These are phyloP conservation scores for Perca fluviatilis DNA, from an alignment of 2,113 vertebrate genomes.

Conservation along the genomic window DNA sequence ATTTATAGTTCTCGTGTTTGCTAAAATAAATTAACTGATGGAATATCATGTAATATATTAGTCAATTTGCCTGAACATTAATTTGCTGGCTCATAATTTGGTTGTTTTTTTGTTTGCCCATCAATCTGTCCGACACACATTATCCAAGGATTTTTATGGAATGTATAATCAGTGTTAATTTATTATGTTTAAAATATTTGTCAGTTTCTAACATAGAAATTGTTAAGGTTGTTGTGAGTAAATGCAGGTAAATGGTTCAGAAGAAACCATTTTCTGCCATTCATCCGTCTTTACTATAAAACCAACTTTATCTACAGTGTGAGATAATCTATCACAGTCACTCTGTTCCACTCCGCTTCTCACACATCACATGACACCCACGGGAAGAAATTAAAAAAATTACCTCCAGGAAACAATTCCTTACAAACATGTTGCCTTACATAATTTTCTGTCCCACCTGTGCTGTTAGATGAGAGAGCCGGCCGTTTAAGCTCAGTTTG, in stretches of 20 bases:
- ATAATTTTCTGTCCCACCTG: neutral
- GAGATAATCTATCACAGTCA: constrained; percentile 16
- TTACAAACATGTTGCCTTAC: neutral
- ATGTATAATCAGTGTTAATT: neutral
- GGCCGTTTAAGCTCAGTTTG: neutral
- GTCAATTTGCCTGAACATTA: neutral
- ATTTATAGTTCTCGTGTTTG: neutral
- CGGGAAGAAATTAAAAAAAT: neutral
- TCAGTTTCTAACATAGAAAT: neutral
- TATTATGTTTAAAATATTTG: too few relatives aligned
- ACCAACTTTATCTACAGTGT: constrained; percentile 5
- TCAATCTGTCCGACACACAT: neutral
- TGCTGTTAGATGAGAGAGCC: neutral
- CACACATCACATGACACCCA: constrained; percentile 4
- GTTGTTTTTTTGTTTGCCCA: neutral
- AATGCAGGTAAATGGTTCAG: neutral
- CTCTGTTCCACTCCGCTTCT: constrained; percentile 16
- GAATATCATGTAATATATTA: neutral
- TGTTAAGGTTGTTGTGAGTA: neutral
- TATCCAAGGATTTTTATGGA: neutral
- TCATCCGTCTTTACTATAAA: neutral
- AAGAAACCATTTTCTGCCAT: neutral
- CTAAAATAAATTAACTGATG: neutral
- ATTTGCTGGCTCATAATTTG: neutral
- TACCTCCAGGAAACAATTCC: neutral